Evolutionary conservation across 2,113 vertebrate species (phyloP), one percentile per base, ranked within the genome.

Genomic region (Platichthys stellatus): DNA sequence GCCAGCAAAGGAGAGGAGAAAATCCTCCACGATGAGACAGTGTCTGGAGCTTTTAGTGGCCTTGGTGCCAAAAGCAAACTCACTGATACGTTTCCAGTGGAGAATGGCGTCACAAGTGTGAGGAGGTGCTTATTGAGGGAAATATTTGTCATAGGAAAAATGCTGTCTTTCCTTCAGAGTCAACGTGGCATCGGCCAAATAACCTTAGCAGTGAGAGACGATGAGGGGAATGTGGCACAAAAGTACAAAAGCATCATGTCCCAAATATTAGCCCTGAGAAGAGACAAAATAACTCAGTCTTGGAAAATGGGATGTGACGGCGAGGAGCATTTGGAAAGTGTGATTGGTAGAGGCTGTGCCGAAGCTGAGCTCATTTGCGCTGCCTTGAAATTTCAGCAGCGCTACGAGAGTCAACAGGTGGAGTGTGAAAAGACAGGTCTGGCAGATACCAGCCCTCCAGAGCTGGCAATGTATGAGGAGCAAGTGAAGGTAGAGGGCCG

Each of bases 301-400:
- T 21, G 65, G 1, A 58, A 28, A 24, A 23, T 80, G 18, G 51
- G 49, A 6, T 87, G 69, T 45, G 76, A 63, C n/a, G 62, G 5
- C 1, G 3, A 28, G 6, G 57, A 49, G 20, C n/a, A 53, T 63
- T 73, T 87, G 63, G 77, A 92, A 24, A 59, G 14, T 24, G 63
- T 21, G 10, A 94, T 89, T 63, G 65, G 11, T 40, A 86, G 0
- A 84, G 87, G 86, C 80, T 95, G 93, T 67, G 85, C 95, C 72
- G 96, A 95, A 74, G 95, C 96, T 1, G 97, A 99, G 88, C 92
- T 98, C 51, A 94, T 94, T 62, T 96, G 95, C 56, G 90, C 94
- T 0, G 86, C 93, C 23, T 92, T 96, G 18, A 96, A 95, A 40
- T 86, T 94, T 83, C 93, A 95, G 63, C 94, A 94, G 43, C 93